Conservation (phyloP, 2,797 vertebrate species). For the Bufotes viridis region DNA sequence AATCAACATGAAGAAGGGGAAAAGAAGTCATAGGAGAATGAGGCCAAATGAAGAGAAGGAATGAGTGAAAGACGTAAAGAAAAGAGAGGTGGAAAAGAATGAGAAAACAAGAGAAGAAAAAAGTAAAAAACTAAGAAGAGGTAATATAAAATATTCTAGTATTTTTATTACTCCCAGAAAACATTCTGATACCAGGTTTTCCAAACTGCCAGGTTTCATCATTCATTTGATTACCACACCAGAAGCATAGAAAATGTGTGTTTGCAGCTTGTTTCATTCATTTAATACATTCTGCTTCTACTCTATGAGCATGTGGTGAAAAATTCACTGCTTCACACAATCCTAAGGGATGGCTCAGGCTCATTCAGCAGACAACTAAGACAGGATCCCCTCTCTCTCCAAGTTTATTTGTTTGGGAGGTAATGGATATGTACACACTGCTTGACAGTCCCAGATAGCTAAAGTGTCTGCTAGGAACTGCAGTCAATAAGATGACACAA, state of each 20-base stretch:
- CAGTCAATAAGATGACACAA: conserved; percentile 8
- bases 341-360: background rate
- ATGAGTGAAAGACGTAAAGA: background rate
- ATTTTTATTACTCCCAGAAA: too few species aligned
- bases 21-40: too few species aligned
- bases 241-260: too few species aligned
- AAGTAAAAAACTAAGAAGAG: too few species aligned
- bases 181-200: too few species aligned
- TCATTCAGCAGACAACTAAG: background rate
- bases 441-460: background rate
- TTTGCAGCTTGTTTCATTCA: too few species aligned
- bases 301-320: background rate
- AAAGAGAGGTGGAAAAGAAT: too few species aligned
- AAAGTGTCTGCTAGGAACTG: background rate
- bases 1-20: too few species aligned
- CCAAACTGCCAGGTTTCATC: too few species aligned
- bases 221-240: too few species aligned
- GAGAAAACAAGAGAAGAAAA: background rate
- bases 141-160: too few species aligned
- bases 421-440: conserved; percentile 17
- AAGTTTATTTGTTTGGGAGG: conserved; percentile 7
- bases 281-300: background rate
- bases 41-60: too few species aligned
- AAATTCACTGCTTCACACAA: background rate
- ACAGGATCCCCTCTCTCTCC: background rate